Evolutionary conservation across 2,888 invertebrate species (phyloP).

Genomic region (Cephus spinipes): DNA sequence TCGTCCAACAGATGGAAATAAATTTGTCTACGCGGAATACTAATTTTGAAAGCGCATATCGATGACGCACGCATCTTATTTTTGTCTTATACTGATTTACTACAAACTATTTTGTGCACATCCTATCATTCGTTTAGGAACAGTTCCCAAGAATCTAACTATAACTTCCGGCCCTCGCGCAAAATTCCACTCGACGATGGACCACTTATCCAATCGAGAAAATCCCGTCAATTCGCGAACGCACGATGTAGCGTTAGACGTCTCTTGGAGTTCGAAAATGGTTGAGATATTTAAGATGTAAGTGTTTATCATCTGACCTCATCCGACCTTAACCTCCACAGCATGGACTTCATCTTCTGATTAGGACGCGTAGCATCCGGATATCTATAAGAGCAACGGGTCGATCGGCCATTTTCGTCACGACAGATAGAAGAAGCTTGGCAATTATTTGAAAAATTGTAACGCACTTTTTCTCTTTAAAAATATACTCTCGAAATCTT

Average conservation of each 20-base stretch:
- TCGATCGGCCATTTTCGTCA: not conserved
- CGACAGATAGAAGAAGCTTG: not conserved
- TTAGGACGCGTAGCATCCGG: not conserved
- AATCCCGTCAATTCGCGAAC: not conserved
- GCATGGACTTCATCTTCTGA: not conserved
- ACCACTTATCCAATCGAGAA: not conserved
- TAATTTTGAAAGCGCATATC: no score
- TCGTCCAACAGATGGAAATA: no score
- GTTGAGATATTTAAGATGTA: not conserved
- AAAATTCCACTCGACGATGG: not conserved
- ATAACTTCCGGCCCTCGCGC: not conserved
- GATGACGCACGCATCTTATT: no score
- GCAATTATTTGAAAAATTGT: not conserved
- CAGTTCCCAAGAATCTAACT: not conserved
- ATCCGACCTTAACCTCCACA: not conserved
- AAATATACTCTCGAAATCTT: no score
- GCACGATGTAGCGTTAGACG: not conserved
- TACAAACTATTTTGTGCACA: not conserved
- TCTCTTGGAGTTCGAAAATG: not conserved
- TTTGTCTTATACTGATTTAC: no score
- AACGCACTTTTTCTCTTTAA: no score
- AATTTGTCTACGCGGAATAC: no score
- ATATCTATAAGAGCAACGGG: not conserved
- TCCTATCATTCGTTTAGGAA: not conserved
- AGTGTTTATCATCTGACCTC: not conserved